Conservation (phyloP, 2,888 invertebrate genomes). For the Tipula helvola region DNA sequence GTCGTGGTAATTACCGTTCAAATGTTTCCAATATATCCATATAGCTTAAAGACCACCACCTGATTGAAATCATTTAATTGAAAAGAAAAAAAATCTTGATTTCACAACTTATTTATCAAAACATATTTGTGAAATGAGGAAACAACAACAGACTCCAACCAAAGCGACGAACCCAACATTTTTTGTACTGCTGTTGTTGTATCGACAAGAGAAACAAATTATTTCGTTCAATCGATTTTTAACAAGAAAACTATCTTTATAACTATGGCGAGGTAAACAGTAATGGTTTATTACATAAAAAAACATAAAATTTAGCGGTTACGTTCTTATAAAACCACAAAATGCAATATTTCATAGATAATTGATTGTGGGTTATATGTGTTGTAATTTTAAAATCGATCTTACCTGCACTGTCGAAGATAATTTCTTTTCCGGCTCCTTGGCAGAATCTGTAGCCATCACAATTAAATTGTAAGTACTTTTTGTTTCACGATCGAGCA, state of each 20-base stretch:
- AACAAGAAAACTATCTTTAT: slow-evolving; percentile 7
- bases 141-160: background rate
- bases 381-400: background rate
- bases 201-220: background rate
- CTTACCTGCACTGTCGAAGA: slow-evolving; percentile 74
- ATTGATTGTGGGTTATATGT: background rate
- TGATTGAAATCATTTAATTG: background rate
- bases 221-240: slow-evolving; percentile 12
- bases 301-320: background rate
- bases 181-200: background rate
- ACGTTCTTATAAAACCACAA: background rate
- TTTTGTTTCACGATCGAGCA: slow-evolving; percentile 72
- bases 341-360: slow-evolving; percentile 4
- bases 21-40: too few relatives aligned
- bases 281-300: slow-evolving; percentile 6
- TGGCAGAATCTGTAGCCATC: slow-evolving; percentile 73
- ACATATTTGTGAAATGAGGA: background rate
- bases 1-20: too few relatives aligned
- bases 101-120: background rate
- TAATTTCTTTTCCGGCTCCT: slow-evolving; percentile 55
- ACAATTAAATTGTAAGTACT: slow-evolving; percentile 74
- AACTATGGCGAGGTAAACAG: background rate
- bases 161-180: background rate
- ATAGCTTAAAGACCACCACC: background rate
- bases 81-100: background rate